phyloP scores from a whole-genome alignment of 1,140 invertebrate species.

The Brachionus manjavacas region DNA sequence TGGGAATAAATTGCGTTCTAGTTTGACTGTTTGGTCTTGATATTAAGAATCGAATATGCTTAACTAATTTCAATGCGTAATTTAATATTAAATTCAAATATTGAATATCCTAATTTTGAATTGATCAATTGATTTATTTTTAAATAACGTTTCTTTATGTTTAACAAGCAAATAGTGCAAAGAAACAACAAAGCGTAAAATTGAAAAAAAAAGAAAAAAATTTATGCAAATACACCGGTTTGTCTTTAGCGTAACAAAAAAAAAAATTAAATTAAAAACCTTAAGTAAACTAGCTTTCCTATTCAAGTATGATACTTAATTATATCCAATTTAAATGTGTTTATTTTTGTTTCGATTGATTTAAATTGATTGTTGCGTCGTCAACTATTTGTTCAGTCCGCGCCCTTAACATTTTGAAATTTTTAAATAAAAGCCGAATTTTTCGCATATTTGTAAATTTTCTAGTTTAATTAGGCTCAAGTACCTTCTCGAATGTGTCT shows the following conservation, averaged over 20 bases:
- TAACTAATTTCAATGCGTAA: slow-evolving; percentile 7
- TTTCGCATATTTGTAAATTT: slow-evolving; percentile 15
- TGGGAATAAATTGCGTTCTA: background rate
- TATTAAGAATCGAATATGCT: background rate
- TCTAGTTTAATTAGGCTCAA: background rate
- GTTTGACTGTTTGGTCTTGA: background rate
- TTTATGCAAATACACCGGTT: slow-evolving; percentile 16
- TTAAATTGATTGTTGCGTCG: background rate
- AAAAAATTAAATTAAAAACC: slow-evolving; percentile 1
- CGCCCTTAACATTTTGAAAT: slow-evolving; percentile 3
- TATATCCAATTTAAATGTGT: slow-evolving; percentile 27
- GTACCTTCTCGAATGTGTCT: background rate
- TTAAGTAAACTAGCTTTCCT: background rate
- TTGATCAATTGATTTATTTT: slow-evolving; percentile 14
- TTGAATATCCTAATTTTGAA: slow-evolving; percentile 9
- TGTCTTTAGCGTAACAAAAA: background rate
- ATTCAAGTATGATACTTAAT: slow-evolving; percentile 35
- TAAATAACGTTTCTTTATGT: slow-evolving; percentile 2
- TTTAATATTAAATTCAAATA: slow-evolving; percentile 32
- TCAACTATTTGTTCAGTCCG: background rate
- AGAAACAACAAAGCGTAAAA: slow-evolving; percentile 24
- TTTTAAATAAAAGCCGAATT: slow-evolving; percentile 16
- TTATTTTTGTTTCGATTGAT: background rate
- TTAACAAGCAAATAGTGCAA: background rate
- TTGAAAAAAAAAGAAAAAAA: background rate